These are phyloP conservation scores for Typhlichthys subterraneus DNA, from an alignment of 2,797 vertebrate species.

Conservation along the genomic window DNA sequence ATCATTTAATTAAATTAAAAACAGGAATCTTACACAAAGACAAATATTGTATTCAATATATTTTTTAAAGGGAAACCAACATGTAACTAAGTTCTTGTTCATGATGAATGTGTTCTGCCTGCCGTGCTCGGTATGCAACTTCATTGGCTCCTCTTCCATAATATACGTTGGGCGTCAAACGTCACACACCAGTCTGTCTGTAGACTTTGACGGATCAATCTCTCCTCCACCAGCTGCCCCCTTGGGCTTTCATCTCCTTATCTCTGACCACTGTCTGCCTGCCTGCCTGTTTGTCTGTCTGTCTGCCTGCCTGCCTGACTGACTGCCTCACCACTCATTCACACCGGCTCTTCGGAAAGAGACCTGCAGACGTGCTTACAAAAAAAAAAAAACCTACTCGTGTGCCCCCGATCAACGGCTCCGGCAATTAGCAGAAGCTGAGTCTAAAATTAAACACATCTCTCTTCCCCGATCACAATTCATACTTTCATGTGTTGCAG, in stretches of 20 bases:
- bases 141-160: constrained; percentile 40
- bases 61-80: neutral
- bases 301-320: constrained; percentile 75
- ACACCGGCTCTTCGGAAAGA: constrained; percentile 51
- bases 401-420: constrained; percentile 51
- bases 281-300: constrained; percentile 66
- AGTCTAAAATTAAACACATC: constrained; percentile 28
- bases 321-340: constrained; percentile 66
- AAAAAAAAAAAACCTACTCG: constrained; percentile 18
- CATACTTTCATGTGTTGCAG: constrained; percentile 11
- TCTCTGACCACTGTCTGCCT: constrained; percentile 78
- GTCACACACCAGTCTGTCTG: constrained; percentile 57
- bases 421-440: constrained; percentile 35
- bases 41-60: neutral
- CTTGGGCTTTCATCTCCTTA: constrained; percentile 74
- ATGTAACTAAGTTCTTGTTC: constrained; percentile 16
- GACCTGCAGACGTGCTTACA: constrained; percentile 25
- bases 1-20: neutral
- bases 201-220: constrained; percentile 75
- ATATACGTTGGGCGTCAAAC: constrained; percentile 61
- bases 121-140: constrained; percentile 12
- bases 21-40: too few species aligned
- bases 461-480: neutral
- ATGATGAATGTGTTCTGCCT: constrained; percentile 7
- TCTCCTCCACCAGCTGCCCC: constrained; percentile 69